Base-by-base conservation (phyloP, 2,888 invertebrate genomes). In the Leptarthrus brevirostris region DNA sequence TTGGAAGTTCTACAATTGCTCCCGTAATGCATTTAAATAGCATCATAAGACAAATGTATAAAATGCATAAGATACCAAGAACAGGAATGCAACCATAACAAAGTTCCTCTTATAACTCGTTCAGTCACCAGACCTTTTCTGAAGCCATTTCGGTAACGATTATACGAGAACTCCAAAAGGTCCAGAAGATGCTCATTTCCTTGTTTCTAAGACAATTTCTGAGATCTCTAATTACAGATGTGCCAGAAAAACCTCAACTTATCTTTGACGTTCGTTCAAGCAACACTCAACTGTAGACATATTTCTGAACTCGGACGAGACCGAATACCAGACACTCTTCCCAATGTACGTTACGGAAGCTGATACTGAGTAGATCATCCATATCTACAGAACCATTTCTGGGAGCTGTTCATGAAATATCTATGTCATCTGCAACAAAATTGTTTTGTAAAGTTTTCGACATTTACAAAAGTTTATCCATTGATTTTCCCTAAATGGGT, bases 361-460 rank as follows among this genome's bases (percentile, higher is more conserved):
- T 6, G 12, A 4, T 49, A n/a, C 18, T 49, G 49, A 20, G 49
- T 3, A 40, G n/a, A 4, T 1, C 20, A 20, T 49, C 6, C 49
- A 49, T 49, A 20, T 49, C 49, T 49, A 8, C 5, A 18, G 12
- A 22, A 36, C 36, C 34, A 58, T 36, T 58, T 36, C 58, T 34
- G 34, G 16, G 36, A 16, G 18, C 22, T 34, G 6, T 12, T 36
- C 36, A 58, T 58, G 36, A 58, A 58, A 58, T 58, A 58, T 58
- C 20, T 58, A 40, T 58, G 58, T 58, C 58, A 58, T 18, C 58
- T 58, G 34, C 36, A 58, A 58, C 58, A 36, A 58, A 40, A 58
- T 34, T 58, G 58, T 58, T 58, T 58, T 36, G 58, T n/a, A 58
- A 58, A 58, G 58, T 58, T 58, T 58, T 26, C 58, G 36, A 58